phyloP scores from a whole-genome alignment of 2,113 vertebrate species.

The Aptenodytes forsteri region DNA sequence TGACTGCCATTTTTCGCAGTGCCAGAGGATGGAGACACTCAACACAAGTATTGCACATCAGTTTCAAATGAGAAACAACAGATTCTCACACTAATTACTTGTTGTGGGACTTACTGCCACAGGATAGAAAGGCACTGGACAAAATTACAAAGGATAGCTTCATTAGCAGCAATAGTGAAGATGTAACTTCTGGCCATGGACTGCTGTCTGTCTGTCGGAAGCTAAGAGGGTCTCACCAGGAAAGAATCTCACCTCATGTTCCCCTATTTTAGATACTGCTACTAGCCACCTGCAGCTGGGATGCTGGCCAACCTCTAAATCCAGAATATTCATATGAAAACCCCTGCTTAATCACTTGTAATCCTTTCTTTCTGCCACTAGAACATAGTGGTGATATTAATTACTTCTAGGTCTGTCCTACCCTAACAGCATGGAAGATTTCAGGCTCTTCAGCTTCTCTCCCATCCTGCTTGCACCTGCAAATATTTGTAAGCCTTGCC shows the following conservation, averaged over 20 bases:
- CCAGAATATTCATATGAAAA: not conserved
- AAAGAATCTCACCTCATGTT: not conserved
- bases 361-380: not conserved
- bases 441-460: not conserved
- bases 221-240: not conserved
- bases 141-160: not conserved
- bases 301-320: not conserved
- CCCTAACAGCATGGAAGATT: not conserved
- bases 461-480: not conserved
- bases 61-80: not conserved
- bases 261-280: not conserved
- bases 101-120: not conserved
- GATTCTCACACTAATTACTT: not conserved
- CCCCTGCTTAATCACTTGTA: not conserved
- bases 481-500: not conserved
- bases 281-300: not conserved
- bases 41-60: not conserved
- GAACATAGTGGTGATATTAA: not conserved
- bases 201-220: not conserved
- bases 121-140: not conserved
- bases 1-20: not conserved
- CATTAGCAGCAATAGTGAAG: not conserved
- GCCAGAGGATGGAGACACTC: not conserved
- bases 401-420: not conserved
- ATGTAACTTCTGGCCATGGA: not conserved